Conservation (phyloP, 2,113 vertebrate genomes). For the Ivindomyrus marchei region DNA sequence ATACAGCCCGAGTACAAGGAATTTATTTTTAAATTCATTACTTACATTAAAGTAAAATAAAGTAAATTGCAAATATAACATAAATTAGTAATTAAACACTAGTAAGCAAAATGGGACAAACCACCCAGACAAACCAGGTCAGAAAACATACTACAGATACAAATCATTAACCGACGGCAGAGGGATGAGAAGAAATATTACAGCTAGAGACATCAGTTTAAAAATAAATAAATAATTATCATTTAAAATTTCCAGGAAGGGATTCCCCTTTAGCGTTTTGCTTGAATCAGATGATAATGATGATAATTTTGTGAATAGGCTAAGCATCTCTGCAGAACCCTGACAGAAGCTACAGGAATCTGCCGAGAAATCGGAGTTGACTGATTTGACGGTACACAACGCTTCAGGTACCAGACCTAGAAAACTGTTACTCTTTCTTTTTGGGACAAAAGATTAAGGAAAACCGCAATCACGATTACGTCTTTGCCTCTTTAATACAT, state of each 20-base stretch:
- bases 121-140: neutral
- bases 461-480: neutral
- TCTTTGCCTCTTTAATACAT: neutral
- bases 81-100: neutral
- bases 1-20: neutral
- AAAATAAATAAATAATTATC: neutral
- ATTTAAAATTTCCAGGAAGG: neutral
- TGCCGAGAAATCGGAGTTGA: neutral
- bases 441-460: neutral
- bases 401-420: neutral
- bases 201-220: neutral
- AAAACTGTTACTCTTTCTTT: neutral
- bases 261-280: neutral
- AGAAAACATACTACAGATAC: neutral
- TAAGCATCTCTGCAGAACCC: neutral
- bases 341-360: neutral
- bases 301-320: neutral
- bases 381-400: neutral
- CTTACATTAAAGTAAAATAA: neutral
- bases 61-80: neutral
- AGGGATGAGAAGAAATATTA: neutral
- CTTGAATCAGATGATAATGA: neutral
- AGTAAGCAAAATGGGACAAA: neutral
- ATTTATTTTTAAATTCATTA: neutral
- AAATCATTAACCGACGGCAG: neutral